Percentiles rank a stretch among this genome's conserved stretches.
These are phyloP conservation scores for Clarias platycephalus DNA, from an alignment of 2,797 vertebrate genomes.

Conservation along the genomic window DNA sequence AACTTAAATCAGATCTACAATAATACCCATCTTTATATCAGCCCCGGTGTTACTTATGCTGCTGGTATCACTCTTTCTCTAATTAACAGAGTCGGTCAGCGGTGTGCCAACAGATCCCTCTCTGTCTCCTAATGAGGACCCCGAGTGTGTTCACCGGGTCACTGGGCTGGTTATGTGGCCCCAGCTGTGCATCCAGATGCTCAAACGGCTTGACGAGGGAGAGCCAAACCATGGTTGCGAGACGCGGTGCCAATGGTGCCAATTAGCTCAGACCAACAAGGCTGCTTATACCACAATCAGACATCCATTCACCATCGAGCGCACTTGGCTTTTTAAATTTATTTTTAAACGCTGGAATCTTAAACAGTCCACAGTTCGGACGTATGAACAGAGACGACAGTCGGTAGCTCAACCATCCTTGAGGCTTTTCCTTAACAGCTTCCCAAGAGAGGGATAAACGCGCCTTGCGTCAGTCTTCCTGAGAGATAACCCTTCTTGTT, in stretches of 20 bases:
- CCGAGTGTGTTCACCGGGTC: constrained; percentile 17
- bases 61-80: constrained; percentile 15
- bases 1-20: background rate
- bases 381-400: background rate
- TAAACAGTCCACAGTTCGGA: background rate
- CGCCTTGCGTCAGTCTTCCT: constrained; percentile 23
- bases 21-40: background rate
- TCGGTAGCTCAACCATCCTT: background rate
- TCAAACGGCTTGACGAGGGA: constrained; percentile 6
- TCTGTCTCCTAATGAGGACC: constrained; percentile 36
- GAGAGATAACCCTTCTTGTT: constrained; percentile 13
- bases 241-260: constrained; percentile 2
- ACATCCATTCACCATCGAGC: background rate
- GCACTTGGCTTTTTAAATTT: background rate
- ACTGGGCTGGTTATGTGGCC: constrained; percentile 24
- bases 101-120: constrained; percentile 19
- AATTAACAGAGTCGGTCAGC: constrained; percentile 32
- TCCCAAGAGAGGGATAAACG: constrained; percentile 5
- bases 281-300: background rate
- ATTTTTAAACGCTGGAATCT: background rate
- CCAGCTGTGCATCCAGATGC: constrained; percentile 37
- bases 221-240: constrained; percentile 7
- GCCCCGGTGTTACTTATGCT: constrained; percentile 4
- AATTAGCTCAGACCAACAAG: constrained; percentile 16
- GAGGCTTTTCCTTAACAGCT: background rate